Evolutionary conservation across 2,888 invertebrate species (phyloP), one percentile per base, ranked within the genome.

Genomic region (Cheiracanthium punctorium): DNA sequence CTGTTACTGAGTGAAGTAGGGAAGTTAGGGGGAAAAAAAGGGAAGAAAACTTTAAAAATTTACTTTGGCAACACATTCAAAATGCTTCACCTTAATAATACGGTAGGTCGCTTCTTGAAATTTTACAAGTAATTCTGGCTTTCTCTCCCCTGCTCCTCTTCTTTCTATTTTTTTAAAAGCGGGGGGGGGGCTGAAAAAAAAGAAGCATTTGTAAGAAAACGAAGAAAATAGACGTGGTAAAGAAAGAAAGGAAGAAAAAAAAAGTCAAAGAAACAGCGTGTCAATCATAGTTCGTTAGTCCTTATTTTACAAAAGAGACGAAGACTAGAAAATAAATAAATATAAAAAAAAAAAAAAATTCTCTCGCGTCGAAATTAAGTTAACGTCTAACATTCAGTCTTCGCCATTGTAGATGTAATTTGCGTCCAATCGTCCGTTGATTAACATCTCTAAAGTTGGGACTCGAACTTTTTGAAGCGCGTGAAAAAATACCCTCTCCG

Each of bases 231-330:
- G 37, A 70, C 14, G 24, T 20, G 14, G 33, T 10, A 17, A n/a
- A 69, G 29, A 17, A 48, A n/a, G 70, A n/a, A n/a, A 76, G 20
- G 65, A 76, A 58, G 20, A 70, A 70, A 76, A 76, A 48, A 65
- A 28, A 24, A 24, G 20, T 17, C 58, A 58, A 20, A 58, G 58
- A 58, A 43, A 64, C 84, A 24, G 73, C 20, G 58, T 73, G 84
- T 85, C 84, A 85, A 85, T 85, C 84, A 85, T 80, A 80, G 79
- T 85, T 85, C 84, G 84, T 85, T 85, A 85, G 79, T 48, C 58
- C 79, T 85, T 74, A 85, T 85, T 85, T 85, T 79, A 37, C 30
- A 69, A 85, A 85, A 85, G 79, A 70, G 20, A 58, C 73, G 75
- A 41, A 76, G 74, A 65, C 74, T 33, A 20, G 32, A 37, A 65